Base-by-base conservation (phyloP, 2,113 vertebrate genomes). In the Turnix velox region DNA sequence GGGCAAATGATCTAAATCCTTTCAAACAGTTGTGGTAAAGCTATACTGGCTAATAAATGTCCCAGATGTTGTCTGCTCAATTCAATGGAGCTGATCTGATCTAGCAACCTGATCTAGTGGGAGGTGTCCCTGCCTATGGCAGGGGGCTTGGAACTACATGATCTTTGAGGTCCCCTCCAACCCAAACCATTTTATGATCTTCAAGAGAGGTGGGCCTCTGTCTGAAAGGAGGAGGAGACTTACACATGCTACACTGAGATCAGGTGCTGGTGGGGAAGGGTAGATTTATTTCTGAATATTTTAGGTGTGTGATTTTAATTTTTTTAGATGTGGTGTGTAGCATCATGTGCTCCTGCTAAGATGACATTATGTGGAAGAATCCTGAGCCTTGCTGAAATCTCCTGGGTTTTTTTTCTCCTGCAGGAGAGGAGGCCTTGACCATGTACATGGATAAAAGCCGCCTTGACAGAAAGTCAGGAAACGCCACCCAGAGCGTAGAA, bases 361-460 rank as follows among this genome's bases (percentile, higher is more conserved):
- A 12, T 17, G 46, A 33, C 25, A 18, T 66, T 39, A 18, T 10
- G 1, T 4, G 25, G 43, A 30, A 79, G 24, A 10, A 35, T 85
- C 46, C 27, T 17, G 55, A 35, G 20, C 30, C 24, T 39, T 27
- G 42, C 48, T 94, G 72, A 81, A 65, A 79, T 52, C 43, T 65
- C n/a, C 46, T n/a, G n/a, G n/a, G n/a, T 90, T 80, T 62, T 86
- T 42, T 73, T 86, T 93, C 57, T 82, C 24, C 17, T 65, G 62
- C 94, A 99, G 99, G 99, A 91, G 99, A 99, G 94, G 99, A 99
- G 95, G 99, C 99, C 30, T 97, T 99, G 97, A 99, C 99, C 76
- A 99, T 99, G 99, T 99, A 99, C 93, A 99, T 99, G 99, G 99
- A 99, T 95, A 99, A 99, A 97, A 99, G 98, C 95, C 99, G 98